phyloP scores from a whole-genome alignment of 2,888 invertebrate species.

The Mythimna albipuncta region DNA sequence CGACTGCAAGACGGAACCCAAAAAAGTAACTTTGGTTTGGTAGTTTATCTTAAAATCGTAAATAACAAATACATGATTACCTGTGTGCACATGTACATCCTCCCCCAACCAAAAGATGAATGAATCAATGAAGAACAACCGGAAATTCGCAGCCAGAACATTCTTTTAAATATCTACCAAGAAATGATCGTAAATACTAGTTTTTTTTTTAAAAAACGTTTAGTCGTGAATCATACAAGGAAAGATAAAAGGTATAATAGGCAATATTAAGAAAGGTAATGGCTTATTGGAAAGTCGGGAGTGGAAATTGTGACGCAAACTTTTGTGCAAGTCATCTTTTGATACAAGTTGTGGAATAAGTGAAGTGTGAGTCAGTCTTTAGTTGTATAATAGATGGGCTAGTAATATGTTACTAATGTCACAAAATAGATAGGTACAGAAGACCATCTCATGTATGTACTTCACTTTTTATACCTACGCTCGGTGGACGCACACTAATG shows the following conservation, averaged over 20 bases:
- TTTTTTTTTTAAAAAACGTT: constrained; percentile 22
- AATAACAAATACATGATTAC: neutral
- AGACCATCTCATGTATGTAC: no score
- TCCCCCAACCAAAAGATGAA: constrained; percentile 16
- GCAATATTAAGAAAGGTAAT: constrained; percentile 23
- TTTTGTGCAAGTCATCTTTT: constrained; percentile 27
- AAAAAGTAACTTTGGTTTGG: neutral
- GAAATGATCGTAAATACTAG: constrained; percentile 58
- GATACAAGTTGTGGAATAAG: neutral
- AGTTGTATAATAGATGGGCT: constrained; percentile 5
- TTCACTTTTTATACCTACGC: no score
- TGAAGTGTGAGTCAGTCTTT: constrained; percentile 20
- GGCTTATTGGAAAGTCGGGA: constrained; percentile 39
- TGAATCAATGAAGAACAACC: constrained; percentile 46
- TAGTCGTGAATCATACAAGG: constrained; percentile 58
- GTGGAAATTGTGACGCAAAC: constrained; percentile 19
- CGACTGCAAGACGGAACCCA: no score
- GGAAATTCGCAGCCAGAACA: constrained; percentile 56
- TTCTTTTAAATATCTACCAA: constrained; percentile 57
- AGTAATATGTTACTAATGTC: constrained; percentile 4
- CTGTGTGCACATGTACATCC: constrained; percentile 6
- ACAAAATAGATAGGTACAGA: no score
- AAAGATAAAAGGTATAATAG: constrained; percentile 38
- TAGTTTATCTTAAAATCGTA: neutral
- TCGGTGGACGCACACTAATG: no score